Conservation (phyloP, 1,140 invertebrate species). For the Danaus melanippus region DNA sequence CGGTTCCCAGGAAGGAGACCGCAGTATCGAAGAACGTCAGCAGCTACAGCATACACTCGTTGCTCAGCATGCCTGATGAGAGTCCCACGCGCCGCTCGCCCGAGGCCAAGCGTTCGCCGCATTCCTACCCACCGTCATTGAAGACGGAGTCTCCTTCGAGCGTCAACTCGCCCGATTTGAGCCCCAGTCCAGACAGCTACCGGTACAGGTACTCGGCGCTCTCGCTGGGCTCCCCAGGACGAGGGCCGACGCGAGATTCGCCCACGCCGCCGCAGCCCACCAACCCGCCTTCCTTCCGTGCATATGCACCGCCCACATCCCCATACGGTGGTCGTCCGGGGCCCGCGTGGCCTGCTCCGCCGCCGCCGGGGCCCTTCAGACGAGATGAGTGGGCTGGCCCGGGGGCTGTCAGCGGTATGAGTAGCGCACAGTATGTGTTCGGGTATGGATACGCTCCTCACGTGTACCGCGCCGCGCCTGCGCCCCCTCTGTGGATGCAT, state of each 20-base stretch:
- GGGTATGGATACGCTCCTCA: slow-evolving; percentile 36
- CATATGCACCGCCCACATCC: slow-evolving; percentile 21
- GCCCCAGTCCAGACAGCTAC: slow-evolving; percentile 53
- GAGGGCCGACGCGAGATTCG: slow-evolving; percentile 27
- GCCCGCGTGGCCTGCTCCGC: slow-evolving; percentile 15
- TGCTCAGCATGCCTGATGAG: slow-evolving; percentile 74
- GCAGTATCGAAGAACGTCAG: slow-evolving; percentile 72
- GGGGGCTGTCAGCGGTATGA: neutral
- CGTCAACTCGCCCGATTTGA: slow-evolving; percentile 55
- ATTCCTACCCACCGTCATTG: slow-evolving; percentile 44
- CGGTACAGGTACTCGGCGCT: slow-evolving; percentile 46
- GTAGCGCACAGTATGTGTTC: slow-evolving; percentile 29
- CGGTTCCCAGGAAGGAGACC: slow-evolving; percentile 35
- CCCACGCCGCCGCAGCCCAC: slow-evolving; percentile 36
- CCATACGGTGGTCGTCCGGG: slow-evolving; percentile 23
- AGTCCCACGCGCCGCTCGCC: slow-evolving; percentile 42
- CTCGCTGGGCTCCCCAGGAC: slow-evolving; percentile 36
- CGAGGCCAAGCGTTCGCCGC: slow-evolving; percentile 46
- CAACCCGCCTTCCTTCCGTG: slow-evolving; percentile 28
- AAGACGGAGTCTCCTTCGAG: slow-evolving; percentile 59
- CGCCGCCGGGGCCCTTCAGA: slow-evolving; percentile 15
- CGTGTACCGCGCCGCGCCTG: slow-evolving; percentile 39
- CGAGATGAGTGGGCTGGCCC: slow-evolving; percentile 31
- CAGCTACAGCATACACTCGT: slow-evolving; percentile 84
- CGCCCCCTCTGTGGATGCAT: slow-evolving; percentile 38